Evolutionary conservation across 2,888 invertebrate genomes (phyloP), one percentile per base, ranked within the genome.

Genomic region (Agrilus biguttatus): DNA sequence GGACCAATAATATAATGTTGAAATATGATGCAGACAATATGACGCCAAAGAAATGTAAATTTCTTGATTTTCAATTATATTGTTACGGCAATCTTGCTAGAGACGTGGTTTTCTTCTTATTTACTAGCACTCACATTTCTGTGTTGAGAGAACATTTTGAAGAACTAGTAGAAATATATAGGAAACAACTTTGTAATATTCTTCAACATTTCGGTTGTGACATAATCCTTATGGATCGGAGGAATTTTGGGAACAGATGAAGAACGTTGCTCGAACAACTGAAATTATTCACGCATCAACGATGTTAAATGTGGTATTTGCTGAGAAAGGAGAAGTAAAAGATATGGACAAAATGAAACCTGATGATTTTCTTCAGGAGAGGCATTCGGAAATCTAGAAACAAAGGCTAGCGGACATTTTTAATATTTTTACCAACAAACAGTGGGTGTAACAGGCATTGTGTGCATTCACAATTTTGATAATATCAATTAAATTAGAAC

Each of bases 1-100:
- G 76, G 77, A 68, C 70, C n/a, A 76, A 75, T 52, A 77, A 77
- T 49, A 62, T 74, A 5, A 67, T 77, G 66, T 58, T 74, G 13
- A 67, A 66, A 51, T 28, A 10, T 10, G 48, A 52, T 36, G 42
- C 46, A 7, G 17, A 28, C 0, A 50, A 46, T 1, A 7, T 21
- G 5, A 21, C 21, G 6, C 62, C 69, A 0, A 44, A 52, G 3
- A 38, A 41, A 12, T 57, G 56, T 2, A 66, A 67, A 45, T 60
- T 77, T 42, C 61, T 77, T 1, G 77, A 77, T 52, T 77, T 75
- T 50, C 77, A 77, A 58, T 62, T 70, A 33, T 64, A 69, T 3
- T 56, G 67, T 14, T 71, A 71, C 42, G 63, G 67, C 5, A 72
- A 70, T 8, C 61, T 73, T 1, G 55, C 63, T 0, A 64, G 67